These are phyloP conservation scores for Ciconia maguari DNA, from an alignment of 2,113 vertebrate genomes.

Conservation along the genomic window DNA sequence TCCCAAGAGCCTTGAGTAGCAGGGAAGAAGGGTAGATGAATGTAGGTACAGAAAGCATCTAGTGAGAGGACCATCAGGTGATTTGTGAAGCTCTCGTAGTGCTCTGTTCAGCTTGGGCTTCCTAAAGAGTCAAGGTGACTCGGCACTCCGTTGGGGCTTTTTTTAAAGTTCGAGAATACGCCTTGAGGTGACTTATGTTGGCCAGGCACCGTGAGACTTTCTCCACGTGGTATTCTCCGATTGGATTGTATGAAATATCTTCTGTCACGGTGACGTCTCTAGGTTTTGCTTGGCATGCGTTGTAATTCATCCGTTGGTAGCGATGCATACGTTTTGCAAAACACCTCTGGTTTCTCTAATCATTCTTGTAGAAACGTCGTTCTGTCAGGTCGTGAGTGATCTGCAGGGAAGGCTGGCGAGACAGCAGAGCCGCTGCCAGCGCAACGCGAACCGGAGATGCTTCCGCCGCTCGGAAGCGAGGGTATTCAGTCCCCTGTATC, in stretches of 20 bases:
- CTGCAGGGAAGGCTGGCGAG: not conserved
- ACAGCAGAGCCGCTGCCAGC: not conserved
- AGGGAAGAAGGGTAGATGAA: not conserved
- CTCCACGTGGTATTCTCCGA: not conserved
- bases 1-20: not conserved
- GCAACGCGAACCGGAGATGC: not conserved
- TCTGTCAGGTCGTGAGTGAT: not conserved
- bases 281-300: not conserved
- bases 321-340: not conserved
- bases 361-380: not conserved
- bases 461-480: not conserved
- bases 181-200: not conserved
- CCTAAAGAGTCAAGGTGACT: not conserved
- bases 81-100: not conserved
- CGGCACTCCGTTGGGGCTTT: not conserved
- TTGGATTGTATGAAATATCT: not conserved
- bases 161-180: too few relatives aligned
- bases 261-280: not conserved
- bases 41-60: not conserved
- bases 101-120: not conserved
- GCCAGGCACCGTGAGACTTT: not conserved
- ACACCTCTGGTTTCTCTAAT: not conserved
- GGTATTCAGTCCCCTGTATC: not conserved
- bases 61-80: fast-evolving
- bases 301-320: not conserved